Conservation (phyloP, 2,113 vertebrate species). For the Hylia prasina region DNA sequence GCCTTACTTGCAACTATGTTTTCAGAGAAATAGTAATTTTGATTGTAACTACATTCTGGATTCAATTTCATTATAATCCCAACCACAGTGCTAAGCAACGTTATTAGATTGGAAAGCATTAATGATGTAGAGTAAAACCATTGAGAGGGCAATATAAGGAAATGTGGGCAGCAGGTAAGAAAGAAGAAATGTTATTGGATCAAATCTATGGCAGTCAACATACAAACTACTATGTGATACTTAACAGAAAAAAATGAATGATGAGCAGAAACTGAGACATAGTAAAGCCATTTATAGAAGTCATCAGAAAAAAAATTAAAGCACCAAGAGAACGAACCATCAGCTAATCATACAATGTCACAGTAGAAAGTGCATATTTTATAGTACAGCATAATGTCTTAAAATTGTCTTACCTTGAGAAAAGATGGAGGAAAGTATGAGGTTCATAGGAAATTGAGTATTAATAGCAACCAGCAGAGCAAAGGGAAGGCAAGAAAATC, state of each 20-base stretch:
- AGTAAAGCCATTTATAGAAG: neutral
- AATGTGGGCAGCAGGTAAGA: neutral
- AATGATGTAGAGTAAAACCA: neutral
- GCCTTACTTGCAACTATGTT: neutral
- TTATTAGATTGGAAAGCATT: neutral
- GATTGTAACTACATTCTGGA: neutral
- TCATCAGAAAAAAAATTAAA: neutral
- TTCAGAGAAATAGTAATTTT: neutral
- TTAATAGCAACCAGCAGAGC: neutral
- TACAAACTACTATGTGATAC: neutral
- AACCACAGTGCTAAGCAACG: neutral
- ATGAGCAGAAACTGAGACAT: neutral
- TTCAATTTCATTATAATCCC: neutral
- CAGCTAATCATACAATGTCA: neutral
- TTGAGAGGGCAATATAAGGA: neutral
- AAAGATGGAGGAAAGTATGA: neutral
- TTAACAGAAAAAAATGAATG: neutral
- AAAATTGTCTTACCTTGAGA: neutral
- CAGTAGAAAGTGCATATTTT: neutral
- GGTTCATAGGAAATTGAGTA: neutral
- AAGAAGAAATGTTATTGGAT: neutral
- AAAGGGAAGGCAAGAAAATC: neutral
- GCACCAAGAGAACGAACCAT: neutral
- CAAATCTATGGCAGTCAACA: neutral
- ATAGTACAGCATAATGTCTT: neutral